Conservation (phyloP, 2,113 vertebrate species). For the Myrmecobius fasciatus region DNA sequence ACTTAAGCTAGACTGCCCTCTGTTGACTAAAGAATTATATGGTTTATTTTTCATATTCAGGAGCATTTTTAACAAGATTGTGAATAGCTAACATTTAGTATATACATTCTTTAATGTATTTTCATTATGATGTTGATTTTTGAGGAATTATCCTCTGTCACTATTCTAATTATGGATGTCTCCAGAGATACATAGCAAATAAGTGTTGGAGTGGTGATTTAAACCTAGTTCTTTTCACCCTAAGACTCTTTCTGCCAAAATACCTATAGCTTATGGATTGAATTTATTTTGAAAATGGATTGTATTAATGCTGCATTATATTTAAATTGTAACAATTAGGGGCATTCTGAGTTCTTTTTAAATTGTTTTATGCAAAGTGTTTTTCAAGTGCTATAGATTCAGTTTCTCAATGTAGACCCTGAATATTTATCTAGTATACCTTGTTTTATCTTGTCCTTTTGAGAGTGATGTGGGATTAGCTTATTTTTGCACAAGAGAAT, state of each 20-base stretch:
- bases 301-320: not conserved
- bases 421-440: not conserved
- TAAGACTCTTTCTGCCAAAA: not conserved
- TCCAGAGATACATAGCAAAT: not conserved
- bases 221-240: not conserved
- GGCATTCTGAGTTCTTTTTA: not conserved
- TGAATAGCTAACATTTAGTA: not conserved
- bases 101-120: not conserved
- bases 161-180: not conserved
- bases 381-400: not conserved
- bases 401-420: not conserved
- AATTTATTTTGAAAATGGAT: not conserved
- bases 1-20: conserved; percentile 72
- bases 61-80: conserved; percentile 33
- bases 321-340: not conserved
- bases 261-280: not conserved
- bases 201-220: not conserved
- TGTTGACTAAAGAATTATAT: conserved; percentile 63
- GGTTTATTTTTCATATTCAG: conserved; percentile 34
- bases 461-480: not conserved
- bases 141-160: not conserved
- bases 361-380: not conserved
- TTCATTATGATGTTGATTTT: not conserved
- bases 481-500: not conserved
- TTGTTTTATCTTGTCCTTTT: not conserved